These are phyloP conservation scores for Sesia bembeciformis DNA, from an alignment of 2,888 invertebrate species.

Conservation along the genomic window DNA sequence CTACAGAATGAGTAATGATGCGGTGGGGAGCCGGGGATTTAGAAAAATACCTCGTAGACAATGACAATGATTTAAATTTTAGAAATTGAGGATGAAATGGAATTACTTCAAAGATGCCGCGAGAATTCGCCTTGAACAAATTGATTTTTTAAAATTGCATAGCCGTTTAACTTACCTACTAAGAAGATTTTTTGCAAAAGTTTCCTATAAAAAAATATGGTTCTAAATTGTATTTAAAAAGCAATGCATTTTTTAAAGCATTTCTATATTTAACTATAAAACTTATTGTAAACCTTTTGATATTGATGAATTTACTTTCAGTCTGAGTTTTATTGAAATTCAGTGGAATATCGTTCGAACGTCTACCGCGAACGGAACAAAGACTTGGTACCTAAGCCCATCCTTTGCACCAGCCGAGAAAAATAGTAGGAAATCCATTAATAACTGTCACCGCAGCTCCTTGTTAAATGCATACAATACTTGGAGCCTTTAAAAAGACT, in stretches of 20 bases:
- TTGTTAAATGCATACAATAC: slow-evolving; percentile 75
- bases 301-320: no score
- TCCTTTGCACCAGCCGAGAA: slow-evolving; percentile 61
- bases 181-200: no score
- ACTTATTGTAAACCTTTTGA: no score
- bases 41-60: slow-evolving; percentile 55
- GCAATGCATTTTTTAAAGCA: no score
- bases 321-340: background rate
- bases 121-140: no score
- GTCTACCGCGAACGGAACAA: slow-evolving; percentile 39
- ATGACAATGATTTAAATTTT: slow-evolving; percentile 43
- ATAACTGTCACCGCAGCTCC: slow-evolving; percentile 67
- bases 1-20: slow-evolving; percentile 59
- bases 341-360: background rate
- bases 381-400: slow-evolving; percentile 58
- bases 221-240: no score
- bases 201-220: no score
- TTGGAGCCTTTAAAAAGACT: slow-evolving; percentile 71
- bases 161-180: no score
- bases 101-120: slow-evolving; percentile 22
- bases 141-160: no score
- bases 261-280: no score
- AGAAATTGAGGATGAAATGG: slow-evolving; percentile 33
- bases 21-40: slow-evolving; percentile 32
- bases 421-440: slow-evolving; percentile 71